Percentiles rank a stretch among this genome's conserved stretches.
phyloP scores from a whole-genome alignment of 2,797 vertebrate species.

The Tapera naevia region DNA sequence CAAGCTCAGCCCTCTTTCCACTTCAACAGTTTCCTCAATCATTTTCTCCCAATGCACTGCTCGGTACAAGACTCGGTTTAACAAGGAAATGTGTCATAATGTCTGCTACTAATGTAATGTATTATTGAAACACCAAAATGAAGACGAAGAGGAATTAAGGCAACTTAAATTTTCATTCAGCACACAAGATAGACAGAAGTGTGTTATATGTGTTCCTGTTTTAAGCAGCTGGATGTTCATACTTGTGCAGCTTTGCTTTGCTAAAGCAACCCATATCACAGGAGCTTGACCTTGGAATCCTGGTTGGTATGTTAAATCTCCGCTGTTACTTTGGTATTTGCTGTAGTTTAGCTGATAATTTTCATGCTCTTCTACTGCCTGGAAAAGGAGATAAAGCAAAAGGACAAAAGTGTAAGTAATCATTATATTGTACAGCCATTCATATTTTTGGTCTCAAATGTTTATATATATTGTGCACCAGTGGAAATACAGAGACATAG shows the following conservation, averaged over 20 bases:
- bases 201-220: background rate
- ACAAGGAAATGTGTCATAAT: conserved; percentile 25
- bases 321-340: background rate
- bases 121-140: conserved; percentile 29
- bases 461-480: background rate
- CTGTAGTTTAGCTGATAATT: background rate
- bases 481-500: background rate
- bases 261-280: background rate
- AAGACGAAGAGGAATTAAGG: conserved; percentile 18
- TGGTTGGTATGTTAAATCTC: background rate
- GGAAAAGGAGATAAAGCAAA: conserved; percentile 12
- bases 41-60: background rate
- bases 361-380: conserved; percentile 16
- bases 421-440: background rate
- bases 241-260: background rate
- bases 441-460: background rate
- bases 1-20: conserved; percentile 8
- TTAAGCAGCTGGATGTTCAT: background rate
- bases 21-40: conserved; percentile 17
- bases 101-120: background rate
- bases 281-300: conserved; percentile 13
- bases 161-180: conserved; percentile 13
- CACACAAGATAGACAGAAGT: background rate
- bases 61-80: background rate
- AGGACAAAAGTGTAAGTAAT: background rate